Evolutionary conservation across 2,888 invertebrate genomes (phyloP).

Genomic region (Diarsia rubi): DNA sequence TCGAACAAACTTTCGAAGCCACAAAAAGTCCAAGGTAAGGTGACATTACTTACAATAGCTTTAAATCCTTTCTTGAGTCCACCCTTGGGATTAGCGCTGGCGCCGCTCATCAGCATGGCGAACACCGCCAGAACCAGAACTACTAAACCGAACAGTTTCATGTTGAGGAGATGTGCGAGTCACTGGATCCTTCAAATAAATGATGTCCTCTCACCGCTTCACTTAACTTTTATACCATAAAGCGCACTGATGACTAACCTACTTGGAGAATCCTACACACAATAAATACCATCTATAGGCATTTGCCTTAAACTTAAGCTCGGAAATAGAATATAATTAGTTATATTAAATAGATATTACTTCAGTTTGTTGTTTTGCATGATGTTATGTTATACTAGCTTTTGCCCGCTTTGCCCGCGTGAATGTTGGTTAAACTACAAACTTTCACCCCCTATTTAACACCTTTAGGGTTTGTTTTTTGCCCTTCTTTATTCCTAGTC

Average conservation of each 20-base stretch:
- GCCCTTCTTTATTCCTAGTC: no score
- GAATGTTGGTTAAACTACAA: no score
- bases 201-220: conserved; percentile 18
- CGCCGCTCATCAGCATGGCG: conserved; percentile 62
- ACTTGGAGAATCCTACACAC: conserved; percentile 17
- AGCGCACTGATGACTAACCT: conserved; percentile 32
- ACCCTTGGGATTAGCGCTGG: conserved; percentile 63
- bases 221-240: conserved; percentile 39
- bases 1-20: not conserved
- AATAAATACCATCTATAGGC: conserved; percentile 14
- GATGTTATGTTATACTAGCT: no score
- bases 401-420: no score
- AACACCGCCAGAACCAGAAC: conserved; percentile 64
- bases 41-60: conserved; percentile 66
- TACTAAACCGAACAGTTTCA: conserved; percentile 66
- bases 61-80: conserved; percentile 59
- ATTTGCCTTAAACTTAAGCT: conserved; percentile 3
- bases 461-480: no score
- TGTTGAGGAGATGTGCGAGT: conserved; percentile 46
- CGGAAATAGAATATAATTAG: not conserved
- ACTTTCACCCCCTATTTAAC: no score
- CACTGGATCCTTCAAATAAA: conserved; percentile 26
- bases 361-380: not conserved
- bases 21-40: not conserved
- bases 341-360: not conserved